These are phyloP conservation scores for Plectus sambesii DNA, from an alignment of 1,140 invertebrate genomes.

Conservation along the genomic window DNA sequence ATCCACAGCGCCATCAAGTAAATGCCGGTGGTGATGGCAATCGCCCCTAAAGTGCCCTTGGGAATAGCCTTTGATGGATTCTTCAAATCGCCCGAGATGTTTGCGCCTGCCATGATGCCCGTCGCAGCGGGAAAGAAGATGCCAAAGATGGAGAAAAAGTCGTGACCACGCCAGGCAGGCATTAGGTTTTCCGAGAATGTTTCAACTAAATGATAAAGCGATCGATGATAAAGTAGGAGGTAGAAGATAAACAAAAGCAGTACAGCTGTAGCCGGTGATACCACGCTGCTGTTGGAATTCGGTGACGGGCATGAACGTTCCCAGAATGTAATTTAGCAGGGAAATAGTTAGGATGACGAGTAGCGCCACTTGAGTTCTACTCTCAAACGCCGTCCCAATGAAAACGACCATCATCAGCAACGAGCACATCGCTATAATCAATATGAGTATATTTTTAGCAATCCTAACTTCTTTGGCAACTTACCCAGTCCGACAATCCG, in stretches of 20 bases:
- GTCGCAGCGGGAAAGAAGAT: constrained; percentile 93
- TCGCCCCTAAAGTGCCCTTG: constrained; percentile 32
- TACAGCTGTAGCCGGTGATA: constrained; percentile 34
- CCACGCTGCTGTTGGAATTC: constrained; percentile 21
- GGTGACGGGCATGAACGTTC: constrained; percentile 31
- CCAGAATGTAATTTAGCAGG: constrained; percentile 40
- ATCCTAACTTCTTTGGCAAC: neutral
- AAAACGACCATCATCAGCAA: constrained; percentile 35
- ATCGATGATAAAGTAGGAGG: constrained; percentile 1
- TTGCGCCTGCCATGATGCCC: constrained; percentile 87
- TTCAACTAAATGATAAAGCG: constrained; percentile 14
- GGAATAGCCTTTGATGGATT: constrained; percentile 64
- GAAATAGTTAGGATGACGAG: constrained; percentile 47
- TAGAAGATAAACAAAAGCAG: no score
- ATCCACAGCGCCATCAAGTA: constrained; percentile 33
- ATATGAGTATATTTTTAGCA: constrained; percentile 3
- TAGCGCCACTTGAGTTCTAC: constrained; percentile 43
- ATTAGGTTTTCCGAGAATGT: constrained; percentile 60
- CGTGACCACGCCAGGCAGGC: constrained; percentile 60
- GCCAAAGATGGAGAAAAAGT: constrained; percentile 79
- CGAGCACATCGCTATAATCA: constrained; percentile 31
- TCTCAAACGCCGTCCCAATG: constrained; percentile 40
- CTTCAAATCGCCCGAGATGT: constrained; percentile 86
- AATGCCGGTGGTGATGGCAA: constrained; percentile 29
- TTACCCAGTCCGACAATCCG: constrained; percentile 23